Evolutionary conservation across 1,140 invertebrate species (phyloP), one percentile per base, ranked within the genome.

Genomic region (Drosophila melanica): DNA sequence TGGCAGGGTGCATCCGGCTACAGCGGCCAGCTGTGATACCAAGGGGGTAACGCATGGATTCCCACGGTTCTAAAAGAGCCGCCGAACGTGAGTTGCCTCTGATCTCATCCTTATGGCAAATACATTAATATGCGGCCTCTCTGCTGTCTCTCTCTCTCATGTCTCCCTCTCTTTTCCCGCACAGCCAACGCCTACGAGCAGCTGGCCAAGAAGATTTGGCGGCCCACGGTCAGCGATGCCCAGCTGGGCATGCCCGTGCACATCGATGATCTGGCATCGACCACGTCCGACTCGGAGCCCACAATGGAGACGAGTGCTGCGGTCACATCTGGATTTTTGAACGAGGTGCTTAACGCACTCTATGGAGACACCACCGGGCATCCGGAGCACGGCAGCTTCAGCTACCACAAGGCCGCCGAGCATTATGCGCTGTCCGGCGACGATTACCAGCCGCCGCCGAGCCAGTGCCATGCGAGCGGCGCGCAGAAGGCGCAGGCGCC

Each of bases 381-480:
- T 48, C 90, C 90, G 33, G 51, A 77, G 7, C 55, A 70, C n/a
- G 80, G 75, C 44, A 75, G 42, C n/a, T 53, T 33, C 0, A 79
- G 84, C 27, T 90, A 89, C 23, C 87, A 72, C 54, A 80, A 86
- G 71, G 90, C 90, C 4, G 90, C 90, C 16, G 80, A 91, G 63
- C 81, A 78, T 10, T 91, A 89, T 51, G 79, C 90, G 0, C 33
- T 91, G 0, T 66, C 51, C 7, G 82, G 82, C 4, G 67, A 89
- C 1, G 35, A 55, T 23, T 81, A 69, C 35, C 30, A 16, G 7
- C n/a, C 3, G 30, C 47, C 35, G 7, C n/a, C 14, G 9, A 42
- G 7, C 7, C 23, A 7, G 8, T 14, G 18, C 47, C 23, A 9
- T 14, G 14, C 30, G 30, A 39, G n/a, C 10, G 1, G 48, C n/a